Evolutionary conservation across 2,888 invertebrate species (phyloP).

Genomic region (Lasioglossum vierecki): DNA sequence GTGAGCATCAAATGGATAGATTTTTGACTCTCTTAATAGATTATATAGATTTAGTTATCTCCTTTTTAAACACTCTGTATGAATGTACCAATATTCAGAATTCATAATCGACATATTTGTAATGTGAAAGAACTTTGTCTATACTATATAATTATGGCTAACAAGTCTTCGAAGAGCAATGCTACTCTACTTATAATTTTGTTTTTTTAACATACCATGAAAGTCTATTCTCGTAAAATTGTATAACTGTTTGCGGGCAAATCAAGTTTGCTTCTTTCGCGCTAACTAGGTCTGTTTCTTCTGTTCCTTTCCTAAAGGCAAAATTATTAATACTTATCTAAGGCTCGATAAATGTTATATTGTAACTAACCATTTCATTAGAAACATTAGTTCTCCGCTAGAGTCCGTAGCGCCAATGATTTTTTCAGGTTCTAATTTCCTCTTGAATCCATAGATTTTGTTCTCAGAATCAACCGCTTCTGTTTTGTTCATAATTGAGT

Average conservation of each 20-base stretch:
- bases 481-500: slow-evolving; percentile 39
- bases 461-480: slow-evolving; percentile 84
- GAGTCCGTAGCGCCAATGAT: slow-evolving; percentile 96
- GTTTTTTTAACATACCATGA: slow-evolving; percentile 93
- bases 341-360: not conserved
- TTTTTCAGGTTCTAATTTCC: slow-evolving; percentile 92
- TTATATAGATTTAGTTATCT: not conserved
- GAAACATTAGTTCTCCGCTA: slow-evolving; percentile 94
- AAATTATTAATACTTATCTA: slow-evolving; percentile 5
- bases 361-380: slow-evolving; percentile 92
- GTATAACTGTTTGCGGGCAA: slow-evolving; percentile 89
- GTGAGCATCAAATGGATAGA: not conserved
- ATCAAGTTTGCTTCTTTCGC: slow-evolving; percentile 88
- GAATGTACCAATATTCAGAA: not conserved
- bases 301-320: slow-evolving; percentile 86
- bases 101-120: not conserved
- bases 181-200: slow-evolving; percentile 64
- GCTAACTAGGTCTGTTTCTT: slow-evolving; percentile 89
- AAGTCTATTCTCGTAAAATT: slow-evolving; percentile 90
- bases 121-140: not conserved
- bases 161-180: not conserved
- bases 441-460: slow-evolving; percentile 90
- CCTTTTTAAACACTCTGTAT: not conserved
- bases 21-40: not conserved
- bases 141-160: not conserved